phyloP scores from a whole-genome alignment of 2,113 vertebrate genomes.

The Mesoclemmys tuberculata region DNA sequence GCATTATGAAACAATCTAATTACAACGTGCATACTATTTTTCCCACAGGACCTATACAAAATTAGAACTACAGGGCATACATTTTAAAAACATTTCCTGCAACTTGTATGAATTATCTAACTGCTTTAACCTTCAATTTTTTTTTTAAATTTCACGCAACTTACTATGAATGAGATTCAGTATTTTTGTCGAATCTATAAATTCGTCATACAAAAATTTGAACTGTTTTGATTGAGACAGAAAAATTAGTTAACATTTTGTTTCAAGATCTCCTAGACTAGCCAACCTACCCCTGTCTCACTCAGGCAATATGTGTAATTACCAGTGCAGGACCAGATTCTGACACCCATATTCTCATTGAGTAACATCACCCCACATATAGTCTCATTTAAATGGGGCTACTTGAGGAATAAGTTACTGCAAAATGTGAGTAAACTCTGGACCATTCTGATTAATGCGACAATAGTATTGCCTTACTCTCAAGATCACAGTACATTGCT shows the following conservation, averaged over 20 bases:
- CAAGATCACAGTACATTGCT: not conserved
- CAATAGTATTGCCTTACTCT: not conserved
- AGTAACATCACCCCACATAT: not conserved
- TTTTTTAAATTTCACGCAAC: not conserved
- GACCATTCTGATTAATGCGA: too few relatives aligned
- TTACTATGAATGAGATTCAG: not conserved
- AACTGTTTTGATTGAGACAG: not conserved
- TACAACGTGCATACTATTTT: not conserved
- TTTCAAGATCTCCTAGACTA: not conserved
- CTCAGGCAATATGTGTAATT: not conserved
- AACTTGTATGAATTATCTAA: not conserved
- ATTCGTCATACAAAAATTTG: too few relatives aligned
- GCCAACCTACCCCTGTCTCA: not conserved
- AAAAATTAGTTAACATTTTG: not conserved
- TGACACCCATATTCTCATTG: not conserved
- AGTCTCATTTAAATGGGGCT: not conserved
- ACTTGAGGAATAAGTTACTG: not conserved
- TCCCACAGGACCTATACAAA: not conserved
- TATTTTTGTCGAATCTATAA: not conserved
- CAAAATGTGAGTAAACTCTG: not conserved
- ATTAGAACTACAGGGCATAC: not conserved
- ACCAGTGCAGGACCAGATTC: not conserved
- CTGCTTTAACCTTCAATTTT: not conserved
- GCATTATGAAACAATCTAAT: not conserved
- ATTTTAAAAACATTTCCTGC: not conserved